Base-by-base conservation (phyloP, 2,113 vertebrate species). In the Albula glossodonta region DNA sequence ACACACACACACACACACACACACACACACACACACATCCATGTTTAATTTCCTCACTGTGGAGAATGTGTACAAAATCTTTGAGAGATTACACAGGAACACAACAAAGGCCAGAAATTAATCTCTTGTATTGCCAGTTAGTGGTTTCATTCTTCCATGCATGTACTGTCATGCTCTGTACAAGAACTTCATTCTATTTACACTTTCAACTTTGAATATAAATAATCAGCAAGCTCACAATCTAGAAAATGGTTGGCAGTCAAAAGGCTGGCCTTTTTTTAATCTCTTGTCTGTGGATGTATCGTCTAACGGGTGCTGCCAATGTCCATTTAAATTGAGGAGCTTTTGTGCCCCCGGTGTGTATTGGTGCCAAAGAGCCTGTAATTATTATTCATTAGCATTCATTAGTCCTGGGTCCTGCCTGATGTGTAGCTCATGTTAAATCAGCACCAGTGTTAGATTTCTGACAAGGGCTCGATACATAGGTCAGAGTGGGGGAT, bases 311-410 rank as follows among this genome's bases (percentile, higher is more conserved):
- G 12, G 57, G 12, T 60, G 12, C 57, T 60, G 57, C 57, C 17
- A 15, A 60, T 9, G 57, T 60, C 57, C 94, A 93, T 93, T 90
- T 91, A 94, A 93, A 52, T 87, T 90, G 90, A 95, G 96, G 96
- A 96, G 92, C 96, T 94, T 94, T 94, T 93, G 94, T 95, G 94
- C 95, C 95, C 94, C 95, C 94, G 94, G 94, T 95, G 94, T 93
- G 94, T 93, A 93, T 93, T 92, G 89, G 88, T 93, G 91, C 95
- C 93, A 93, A 93, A 93, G 93, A 92, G 93, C 92, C 92, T 91
- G 93, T 96, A 96, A 97, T 98, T 97, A 97, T 94, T 94, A 95
- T 96, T 98, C 96, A 97, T 98, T 97, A 97, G 96, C 96, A 97
- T 97, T 97, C 96, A 96, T 97, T 96, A 94, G 95, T 95, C 94